Conservation (phyloP, 2,888 invertebrate genomes). For the Coenonympha glycerion region DNA sequence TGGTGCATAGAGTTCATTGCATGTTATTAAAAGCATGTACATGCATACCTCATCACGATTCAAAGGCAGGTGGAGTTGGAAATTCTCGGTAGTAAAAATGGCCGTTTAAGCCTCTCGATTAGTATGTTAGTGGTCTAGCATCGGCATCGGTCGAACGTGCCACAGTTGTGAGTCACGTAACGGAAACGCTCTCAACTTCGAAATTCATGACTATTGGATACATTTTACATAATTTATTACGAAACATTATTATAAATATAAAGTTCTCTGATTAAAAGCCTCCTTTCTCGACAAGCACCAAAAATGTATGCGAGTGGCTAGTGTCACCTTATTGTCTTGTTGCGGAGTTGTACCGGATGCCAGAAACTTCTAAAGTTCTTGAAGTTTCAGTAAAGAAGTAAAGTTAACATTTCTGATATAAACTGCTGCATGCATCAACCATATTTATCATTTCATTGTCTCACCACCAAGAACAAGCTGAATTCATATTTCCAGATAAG, state of each 20-base stretch:
- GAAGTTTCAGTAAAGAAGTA: too few relatives aligned
- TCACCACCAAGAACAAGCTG: too few relatives aligned
- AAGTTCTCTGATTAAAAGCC: not conserved
- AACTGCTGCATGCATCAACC: too few relatives aligned
- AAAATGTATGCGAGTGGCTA: too few relatives aligned
- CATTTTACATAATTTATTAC: conserved; percentile 17
- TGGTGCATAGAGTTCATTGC: not conserved
- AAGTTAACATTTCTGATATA: too few relatives aligned
- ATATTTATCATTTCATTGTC: too few relatives aligned
- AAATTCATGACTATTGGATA: conserved; percentile 36
- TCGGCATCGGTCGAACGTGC: conserved; percentile 61
- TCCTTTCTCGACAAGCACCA: too few relatives aligned
- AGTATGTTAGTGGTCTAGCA: conserved; percentile 65
- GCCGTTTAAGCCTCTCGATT: conserved; percentile 51
- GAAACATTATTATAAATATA: conserved; percentile 13
- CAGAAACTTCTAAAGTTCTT: too few relatives aligned
- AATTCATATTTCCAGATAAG: too few relatives aligned
- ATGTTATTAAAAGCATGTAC: conserved; percentile 2
- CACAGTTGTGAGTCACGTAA: conserved; percentile 72
- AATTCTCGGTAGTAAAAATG: conserved; percentile 51
- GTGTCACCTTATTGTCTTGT: too few relatives aligned
- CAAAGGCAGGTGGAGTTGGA: conserved; percentile 33
- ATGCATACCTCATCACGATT: conserved; percentile 32
- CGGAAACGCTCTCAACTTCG: conserved; percentile 65
- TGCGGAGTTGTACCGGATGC: too few relatives aligned